Evolutionary conservation across 2,113 vertebrate species (phyloP).

Genomic region (Hemicordylus capensis): DNA sequence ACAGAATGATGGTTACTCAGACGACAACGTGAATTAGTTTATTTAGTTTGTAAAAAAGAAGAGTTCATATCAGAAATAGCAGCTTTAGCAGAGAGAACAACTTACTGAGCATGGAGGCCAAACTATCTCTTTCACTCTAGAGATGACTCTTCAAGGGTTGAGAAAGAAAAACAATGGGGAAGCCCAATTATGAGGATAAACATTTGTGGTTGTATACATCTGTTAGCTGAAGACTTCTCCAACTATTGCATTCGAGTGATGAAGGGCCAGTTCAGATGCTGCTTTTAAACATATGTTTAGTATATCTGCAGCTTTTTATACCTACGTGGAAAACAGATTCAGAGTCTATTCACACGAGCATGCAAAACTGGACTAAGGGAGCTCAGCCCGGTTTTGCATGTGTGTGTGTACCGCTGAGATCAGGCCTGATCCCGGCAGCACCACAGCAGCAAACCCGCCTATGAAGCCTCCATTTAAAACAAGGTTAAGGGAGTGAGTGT

Average conservation of each 20-base stretch:
- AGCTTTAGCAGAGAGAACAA: background rate
- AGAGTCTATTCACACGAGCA: background rate
- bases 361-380: too few species aligned
- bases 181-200: background rate
- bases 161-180: too few species aligned
- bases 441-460: too few species aligned
- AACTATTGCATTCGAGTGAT: background rate
- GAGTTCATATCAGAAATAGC: background rate
- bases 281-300: too few species aligned
- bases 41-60: constrained; percentile 8
- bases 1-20: constrained; percentile 23
- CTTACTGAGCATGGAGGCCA: background rate
- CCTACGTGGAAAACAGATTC: background rate
- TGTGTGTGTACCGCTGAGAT: too few species aligned
- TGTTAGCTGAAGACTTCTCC: background rate
- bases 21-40: background rate
- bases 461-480: too few species aligned
- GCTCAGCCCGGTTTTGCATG: too few species aligned
- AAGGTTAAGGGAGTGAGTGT: too few species aligned
- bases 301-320: too few species aligned
- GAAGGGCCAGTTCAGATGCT: too few species aligned
- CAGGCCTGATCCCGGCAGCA: too few species aligned
- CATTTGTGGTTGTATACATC: background rate
- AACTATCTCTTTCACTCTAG: background rate
- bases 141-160: background rate